phyloP scores from a whole-genome alignment of 2,797 vertebrate species.

The Cygnus olor region DNA sequence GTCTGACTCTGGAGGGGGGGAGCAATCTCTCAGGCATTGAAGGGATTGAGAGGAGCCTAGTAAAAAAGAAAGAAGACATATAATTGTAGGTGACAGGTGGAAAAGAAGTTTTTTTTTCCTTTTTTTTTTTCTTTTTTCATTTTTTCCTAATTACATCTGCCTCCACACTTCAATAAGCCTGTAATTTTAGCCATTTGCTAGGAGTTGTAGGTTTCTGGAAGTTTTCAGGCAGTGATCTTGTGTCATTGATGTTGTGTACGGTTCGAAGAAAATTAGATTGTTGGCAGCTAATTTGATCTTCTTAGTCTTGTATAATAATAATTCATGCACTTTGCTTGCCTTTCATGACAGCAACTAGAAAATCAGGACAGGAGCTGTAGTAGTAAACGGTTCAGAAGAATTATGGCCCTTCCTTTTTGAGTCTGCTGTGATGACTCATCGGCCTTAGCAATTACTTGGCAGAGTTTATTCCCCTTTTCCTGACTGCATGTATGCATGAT shows the following conservation, averaged over 20 bases:
- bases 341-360: constrained; percentile 43
- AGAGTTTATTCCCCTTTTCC: constrained; percentile 35
- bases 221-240: constrained; percentile 6
- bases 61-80: neutral
- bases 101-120: neutral
- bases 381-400: constrained; percentile 47
- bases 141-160: neutral
- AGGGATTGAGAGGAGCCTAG: neutral
- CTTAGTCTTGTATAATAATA: constrained; percentile 21
- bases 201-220: constrained; percentile 20
- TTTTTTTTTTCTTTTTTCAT: neutral
- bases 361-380: constrained; percentile 13
- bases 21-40: neutral
- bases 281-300: constrained; percentile 42
- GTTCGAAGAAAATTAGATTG: constrained; percentile 43
- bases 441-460: constrained; percentile 52
- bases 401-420: constrained; percentile 19
- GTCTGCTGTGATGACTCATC: constrained; percentile 45
- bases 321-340: constrained; percentile 19
- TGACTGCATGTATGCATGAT: neutral
- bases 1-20: neutral
- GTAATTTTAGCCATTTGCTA: neutral
- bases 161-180: neutral
- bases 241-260: neutral
- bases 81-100: neutral